These are phyloP conservation scores for Drosophila incognita DNA, from an alignment of 2,888 invertebrate genomes.

Conservation along the genomic window DNA sequence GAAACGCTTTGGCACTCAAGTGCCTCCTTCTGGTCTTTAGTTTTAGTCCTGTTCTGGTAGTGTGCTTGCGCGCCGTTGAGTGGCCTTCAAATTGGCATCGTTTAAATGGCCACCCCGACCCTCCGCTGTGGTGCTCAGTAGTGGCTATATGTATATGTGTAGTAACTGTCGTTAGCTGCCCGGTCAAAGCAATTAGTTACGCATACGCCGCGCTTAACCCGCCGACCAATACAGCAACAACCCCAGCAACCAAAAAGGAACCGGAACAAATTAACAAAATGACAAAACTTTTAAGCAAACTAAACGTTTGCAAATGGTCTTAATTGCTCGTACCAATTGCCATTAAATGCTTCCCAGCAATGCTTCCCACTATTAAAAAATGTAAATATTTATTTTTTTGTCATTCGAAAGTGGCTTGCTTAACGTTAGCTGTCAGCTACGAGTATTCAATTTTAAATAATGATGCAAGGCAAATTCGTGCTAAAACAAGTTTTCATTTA, in stretches of 20 bases:
- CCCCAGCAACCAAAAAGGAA: constrained; percentile 7
- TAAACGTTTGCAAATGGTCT: constrained; percentile 36
- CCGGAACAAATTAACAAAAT: constrained; percentile 53
- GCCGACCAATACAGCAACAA: constrained; percentile 15
- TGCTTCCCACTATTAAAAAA: neutral
- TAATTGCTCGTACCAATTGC: constrained; percentile 23
- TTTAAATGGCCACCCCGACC: constrained; percentile 53
- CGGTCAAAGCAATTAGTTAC: constrained; percentile 71
- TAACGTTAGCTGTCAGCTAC: neutral
- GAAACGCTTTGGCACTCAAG: constrained; percentile 34
- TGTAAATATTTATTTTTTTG: neutral
- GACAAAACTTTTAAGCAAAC: constrained; percentile 48
- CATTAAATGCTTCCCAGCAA: neutral
- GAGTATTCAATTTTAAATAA: neutral
- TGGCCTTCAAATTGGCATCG: constrained; percentile 64
- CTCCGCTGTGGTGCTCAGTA: constrained; percentile 1
- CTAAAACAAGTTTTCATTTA: neutral
- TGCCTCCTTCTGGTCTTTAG: constrained; percentile 25
- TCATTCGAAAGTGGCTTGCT: neutral
- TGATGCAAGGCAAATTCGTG: neutral
- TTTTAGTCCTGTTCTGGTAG: constrained; percentile 15
- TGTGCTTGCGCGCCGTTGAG: constrained; percentile 44
- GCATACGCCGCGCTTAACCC: constrained; percentile 58
- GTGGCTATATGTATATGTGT: constrained; percentile 8
- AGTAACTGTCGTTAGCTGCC: constrained; percentile 41